Evolutionary conservation across 2,113 vertebrate genomes (phyloP).

Genomic region (Narcine bancroftii): DNA sequence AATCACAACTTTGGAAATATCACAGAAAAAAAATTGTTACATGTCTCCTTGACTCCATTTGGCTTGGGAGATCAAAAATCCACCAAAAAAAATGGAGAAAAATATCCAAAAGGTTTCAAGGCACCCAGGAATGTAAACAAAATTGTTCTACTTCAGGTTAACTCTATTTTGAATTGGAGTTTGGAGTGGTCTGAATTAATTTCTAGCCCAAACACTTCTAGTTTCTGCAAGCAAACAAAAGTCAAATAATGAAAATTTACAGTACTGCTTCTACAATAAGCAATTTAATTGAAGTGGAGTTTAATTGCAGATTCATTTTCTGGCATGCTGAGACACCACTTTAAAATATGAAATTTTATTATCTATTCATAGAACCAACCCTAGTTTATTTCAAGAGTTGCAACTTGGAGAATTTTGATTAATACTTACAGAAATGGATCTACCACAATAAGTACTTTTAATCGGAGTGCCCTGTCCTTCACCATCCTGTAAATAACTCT

Average conservation of each 20-base stretch:
- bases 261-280: not conserved
- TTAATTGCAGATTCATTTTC: not conserved
- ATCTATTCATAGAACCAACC: not conserved
- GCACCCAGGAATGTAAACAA: no score
- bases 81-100: no score
- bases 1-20: no score
- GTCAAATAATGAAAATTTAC: not conserved
- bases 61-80: no score
- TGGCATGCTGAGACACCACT: not conserved
- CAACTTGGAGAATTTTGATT: not conserved
- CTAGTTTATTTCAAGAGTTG: not conserved
- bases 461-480: not conserved
- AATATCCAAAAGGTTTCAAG: no score
- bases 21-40: no score
- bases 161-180: no score
- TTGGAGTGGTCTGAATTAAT: no score
- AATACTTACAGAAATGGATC: not conserved
- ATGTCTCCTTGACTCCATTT: no score
- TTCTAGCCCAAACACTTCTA: no score
- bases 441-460: not conserved
- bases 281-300: no score
- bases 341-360: not conserved
- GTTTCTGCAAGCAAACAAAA: not conserved
- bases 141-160: no score
- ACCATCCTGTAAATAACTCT: not conserved